Conservation (phyloP, 1,140 invertebrate species). For the Brachionus rotundiformis region DNA sequence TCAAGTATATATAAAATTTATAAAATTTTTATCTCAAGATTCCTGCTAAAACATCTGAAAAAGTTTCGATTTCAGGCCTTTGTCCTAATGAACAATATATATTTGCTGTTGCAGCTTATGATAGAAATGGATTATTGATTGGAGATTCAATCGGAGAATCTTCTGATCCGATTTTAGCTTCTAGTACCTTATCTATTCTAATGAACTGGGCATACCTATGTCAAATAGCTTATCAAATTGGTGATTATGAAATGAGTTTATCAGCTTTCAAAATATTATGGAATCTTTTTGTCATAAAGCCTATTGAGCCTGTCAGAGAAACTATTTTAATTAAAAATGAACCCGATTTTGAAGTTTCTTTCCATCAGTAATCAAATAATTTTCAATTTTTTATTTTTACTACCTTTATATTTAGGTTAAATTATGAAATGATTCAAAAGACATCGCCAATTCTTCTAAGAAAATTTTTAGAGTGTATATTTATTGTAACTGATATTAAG, state of each 20-base stretch:
- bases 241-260: constrained; percentile 57
- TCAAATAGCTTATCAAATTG: constrained; percentile 62
- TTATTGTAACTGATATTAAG: constrained; percentile 41
- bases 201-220: constrained; percentile 61
- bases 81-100: constrained; percentile 60
- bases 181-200: constrained; percentile 59
- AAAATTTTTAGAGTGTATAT: constrained; percentile 42
- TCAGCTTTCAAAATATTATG: constrained; percentile 60
- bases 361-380: constrained; percentile 60
- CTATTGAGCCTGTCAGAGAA: constrained; percentile 55
- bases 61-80: constrained; percentile 56
- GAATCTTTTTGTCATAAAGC: constrained; percentile 60
- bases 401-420: neutral
- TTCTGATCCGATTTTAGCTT: constrained; percentile 61
- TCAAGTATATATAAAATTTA: no score
- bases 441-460: constrained; percentile 7
- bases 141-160: constrained; percentile 61
- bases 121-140: constrained; percentile 60
- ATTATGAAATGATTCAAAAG: constrained; percentile 49
- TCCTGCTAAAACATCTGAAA: constrained; percentile 9
- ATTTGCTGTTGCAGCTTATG: constrained; percentile 63
- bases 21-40: no score
- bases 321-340: constrained; percentile 57
- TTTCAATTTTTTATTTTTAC: neutral
- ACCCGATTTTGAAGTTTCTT: constrained; percentile 58